These are phyloP conservation scores for Petroica traversi DNA, from an alignment of 2,113 vertebrate genomes.

Conservation along the genomic window DNA sequence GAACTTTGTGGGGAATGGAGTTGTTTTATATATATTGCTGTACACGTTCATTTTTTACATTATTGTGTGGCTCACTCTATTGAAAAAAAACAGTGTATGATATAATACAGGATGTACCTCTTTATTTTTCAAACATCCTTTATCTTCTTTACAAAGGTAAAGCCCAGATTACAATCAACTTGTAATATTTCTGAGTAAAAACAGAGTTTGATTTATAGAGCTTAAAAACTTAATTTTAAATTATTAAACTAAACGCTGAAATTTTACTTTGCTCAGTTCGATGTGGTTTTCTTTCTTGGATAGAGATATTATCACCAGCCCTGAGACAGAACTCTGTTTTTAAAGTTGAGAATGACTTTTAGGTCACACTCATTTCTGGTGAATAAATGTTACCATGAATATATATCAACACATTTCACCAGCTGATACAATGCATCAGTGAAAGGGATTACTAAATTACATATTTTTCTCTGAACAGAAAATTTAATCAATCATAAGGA, in stretches of 20 bases:
- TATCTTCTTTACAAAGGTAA: neutral
- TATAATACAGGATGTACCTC: neutral
- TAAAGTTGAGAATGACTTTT: neutral
- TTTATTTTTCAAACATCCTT: neutral
- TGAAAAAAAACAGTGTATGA: neutral
- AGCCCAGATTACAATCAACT: neutral
- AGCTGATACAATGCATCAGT: neutral
- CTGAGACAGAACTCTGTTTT: neutral
- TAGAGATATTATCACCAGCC: neutral
- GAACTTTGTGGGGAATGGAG: neutral
- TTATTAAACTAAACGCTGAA: neutral
- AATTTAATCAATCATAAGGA: constrained; percentile 95
- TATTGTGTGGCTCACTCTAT: neutral
- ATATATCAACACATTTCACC: neutral
- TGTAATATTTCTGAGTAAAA: neutral
- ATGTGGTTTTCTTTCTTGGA: neutral
- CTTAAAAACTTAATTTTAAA: neutral
- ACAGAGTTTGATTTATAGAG: neutral
- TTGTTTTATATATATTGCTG: neutral
- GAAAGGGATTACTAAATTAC: constrained; percentile 31
- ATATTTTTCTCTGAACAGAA: constrained; percentile 80
- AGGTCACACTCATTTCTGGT: neutral
- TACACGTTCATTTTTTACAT: neutral
- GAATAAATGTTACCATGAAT: neutral
- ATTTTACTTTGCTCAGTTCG: neutral